These are phyloP conservation scores for Avahi laniger DNA, from an alignment of 2,797 vertebrate genomes.

Conservation along the genomic window DNA sequence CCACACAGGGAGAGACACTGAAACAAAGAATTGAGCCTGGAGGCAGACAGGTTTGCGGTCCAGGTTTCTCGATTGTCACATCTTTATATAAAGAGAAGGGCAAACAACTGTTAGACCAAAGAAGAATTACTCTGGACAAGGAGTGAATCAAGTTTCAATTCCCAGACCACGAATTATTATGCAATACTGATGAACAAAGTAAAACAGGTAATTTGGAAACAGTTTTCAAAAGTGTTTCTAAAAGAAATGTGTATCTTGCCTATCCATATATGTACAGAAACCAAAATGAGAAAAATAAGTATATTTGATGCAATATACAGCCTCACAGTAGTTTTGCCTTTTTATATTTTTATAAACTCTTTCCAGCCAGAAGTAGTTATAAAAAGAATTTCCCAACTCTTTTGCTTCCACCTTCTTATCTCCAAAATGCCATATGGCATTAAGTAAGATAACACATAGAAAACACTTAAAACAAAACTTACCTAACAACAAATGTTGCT, in stretches of 20 bases:
- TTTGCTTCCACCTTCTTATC: conserved; percentile 8
- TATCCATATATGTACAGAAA: neutral
- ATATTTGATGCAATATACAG: neutral
- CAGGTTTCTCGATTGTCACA: neutral
- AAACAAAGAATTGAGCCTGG: neutral
- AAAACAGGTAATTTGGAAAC: neutral
- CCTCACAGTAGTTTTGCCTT: neutral
- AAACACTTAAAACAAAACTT: neutral
- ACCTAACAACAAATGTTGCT: neutral
- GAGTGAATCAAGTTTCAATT: neutral
- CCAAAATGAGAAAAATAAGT: conserved; percentile 11
- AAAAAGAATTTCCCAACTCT: conserved; percentile 42
- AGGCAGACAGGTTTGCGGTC: neutral
- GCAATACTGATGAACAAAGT: neutral
- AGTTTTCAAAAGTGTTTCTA: neutral
- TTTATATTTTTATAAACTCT: neutral
- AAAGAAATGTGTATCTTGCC: neutral
- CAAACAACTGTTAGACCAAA: neutral
- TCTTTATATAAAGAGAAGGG: neutral
- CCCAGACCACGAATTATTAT: neutral
- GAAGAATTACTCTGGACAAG: neutral
- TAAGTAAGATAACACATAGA: neutral
- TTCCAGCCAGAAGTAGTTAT: neutral
- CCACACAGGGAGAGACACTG: neutral
- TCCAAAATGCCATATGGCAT: neutral